Evolutionary conservation across 2,888 invertebrate genomes (phyloP), one percentile per base, ranked within the genome.

Genomic region (Galerucella pusilla): DNA sequence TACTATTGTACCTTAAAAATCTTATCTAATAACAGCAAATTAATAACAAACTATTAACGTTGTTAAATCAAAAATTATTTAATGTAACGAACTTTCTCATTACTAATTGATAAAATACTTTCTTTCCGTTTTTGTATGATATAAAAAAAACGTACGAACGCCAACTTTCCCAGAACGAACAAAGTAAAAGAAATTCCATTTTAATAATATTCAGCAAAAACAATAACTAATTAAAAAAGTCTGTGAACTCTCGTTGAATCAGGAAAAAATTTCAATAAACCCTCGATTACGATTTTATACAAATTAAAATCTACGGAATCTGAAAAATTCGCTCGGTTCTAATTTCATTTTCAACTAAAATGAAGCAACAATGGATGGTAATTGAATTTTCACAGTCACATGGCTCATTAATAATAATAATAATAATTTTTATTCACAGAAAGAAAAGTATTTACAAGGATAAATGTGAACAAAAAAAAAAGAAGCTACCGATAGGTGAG

Each of bases 121-220:
- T 70, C 70, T 61, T 70, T 70, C 52, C 70, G 68, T 68, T 68
- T 70, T 70, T 49, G 25, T 28, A 61, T 63, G 14, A 70, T 46
- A 46, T 61, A 25, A 42, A 42, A 42, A 35, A 42, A 42, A 42
- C 20, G 35, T 42, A 42, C 35, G 12, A 70, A 9, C 46, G 28
- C 6, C 20, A 46, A 61, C 49, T 61, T 70, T 70, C 70, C 46
- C 68, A 60, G 10, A 57, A 4, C 52, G n/a, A 60, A 46, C 28
- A 45, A 59, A 16, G 20, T 9, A 52, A 70, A 20, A 46, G 52
- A 49, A 61, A 69, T 61, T 61, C 10, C 9, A 4, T 61, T n/a
- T 42, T 42, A 42, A 16, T 42, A n/a, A 68, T 45, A 10, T 10
- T 20, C 11, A 7, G 12, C 20, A 65, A 42, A 68, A 68, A 57